These are phyloP conservation scores for Actinopyga echinites DNA, from an alignment of 53 echinoderm and acorn worm genomes.

Conservation along the genomic window DNA sequence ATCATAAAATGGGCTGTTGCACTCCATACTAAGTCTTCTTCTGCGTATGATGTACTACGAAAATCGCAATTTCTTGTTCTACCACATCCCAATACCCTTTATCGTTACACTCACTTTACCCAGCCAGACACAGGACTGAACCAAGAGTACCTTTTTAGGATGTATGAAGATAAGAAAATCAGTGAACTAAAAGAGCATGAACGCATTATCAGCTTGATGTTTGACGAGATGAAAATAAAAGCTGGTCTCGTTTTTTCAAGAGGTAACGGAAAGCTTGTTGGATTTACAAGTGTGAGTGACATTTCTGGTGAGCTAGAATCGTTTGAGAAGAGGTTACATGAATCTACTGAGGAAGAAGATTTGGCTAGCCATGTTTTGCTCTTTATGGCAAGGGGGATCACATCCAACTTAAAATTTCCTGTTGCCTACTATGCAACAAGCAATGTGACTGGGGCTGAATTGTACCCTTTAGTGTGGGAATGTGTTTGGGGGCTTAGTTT, in stretches of 20 bases:
- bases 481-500: neutral
- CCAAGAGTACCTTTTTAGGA: neutral
- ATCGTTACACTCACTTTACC: neutral
- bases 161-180: neutral
- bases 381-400: neutral
- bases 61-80: neutral
- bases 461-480: neutral
- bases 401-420: neutral
- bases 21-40: too few relatives aligned
- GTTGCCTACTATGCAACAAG: neutral
- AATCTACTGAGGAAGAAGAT: neutral
- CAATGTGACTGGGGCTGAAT: neutral
- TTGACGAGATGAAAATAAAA: conserved; percentile 38
- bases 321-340: neutral
- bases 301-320: neutral
- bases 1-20: neutral
- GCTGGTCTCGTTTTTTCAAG: neutral
- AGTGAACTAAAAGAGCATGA: neutral
- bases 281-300: neutral
- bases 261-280: neutral
- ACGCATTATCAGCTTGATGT: neutral
- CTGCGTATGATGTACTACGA: too few relatives aligned
- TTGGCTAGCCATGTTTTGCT: neutral
- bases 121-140: neutral
- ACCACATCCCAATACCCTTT: conserved; percentile 1